Conservation (phyloP, 2,797 vertebrate species). For the Paguma larvata region DNA sequence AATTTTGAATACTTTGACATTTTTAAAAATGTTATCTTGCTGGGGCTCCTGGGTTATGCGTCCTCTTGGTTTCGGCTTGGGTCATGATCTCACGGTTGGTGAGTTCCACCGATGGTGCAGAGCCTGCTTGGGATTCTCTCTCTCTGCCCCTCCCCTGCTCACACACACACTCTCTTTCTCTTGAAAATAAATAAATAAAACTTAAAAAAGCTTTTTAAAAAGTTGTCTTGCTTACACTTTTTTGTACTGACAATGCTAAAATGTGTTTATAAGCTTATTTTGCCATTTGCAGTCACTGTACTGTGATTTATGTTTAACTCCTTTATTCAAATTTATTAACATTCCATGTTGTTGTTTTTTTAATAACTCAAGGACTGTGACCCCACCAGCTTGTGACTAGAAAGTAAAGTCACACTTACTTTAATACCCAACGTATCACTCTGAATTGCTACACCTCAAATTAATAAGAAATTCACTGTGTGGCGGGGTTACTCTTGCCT, state of each 20-base stretch:
- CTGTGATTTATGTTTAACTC: conserved; percentile 25
- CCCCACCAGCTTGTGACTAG: not conserved
- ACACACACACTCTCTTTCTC: no score
- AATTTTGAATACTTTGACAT: not conserved
- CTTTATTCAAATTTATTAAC: conserved; percentile 14
- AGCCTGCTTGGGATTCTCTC: no score
- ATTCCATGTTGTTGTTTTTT: not conserved
- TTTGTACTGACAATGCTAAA: conserved; percentile 5
- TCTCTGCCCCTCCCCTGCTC: no score
- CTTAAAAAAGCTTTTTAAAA: not conserved
- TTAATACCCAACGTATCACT: not conserved
- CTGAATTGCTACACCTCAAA: not conserved
- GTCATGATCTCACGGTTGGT: no score
- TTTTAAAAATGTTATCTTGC: no score
- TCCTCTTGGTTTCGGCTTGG: no score
- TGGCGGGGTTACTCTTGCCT: not conserved
- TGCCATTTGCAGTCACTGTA: conserved; percentile 1
- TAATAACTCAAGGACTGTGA: not conserved
- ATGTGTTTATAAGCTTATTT: conserved; percentile 4
- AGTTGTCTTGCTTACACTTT: not conserved
- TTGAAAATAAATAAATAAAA: no score
- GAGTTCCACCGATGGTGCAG: no score
- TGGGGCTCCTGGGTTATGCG: no score
- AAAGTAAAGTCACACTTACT: conserved; percentile 38
- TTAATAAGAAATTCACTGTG: not conserved